Evolutionary conservation across 2,888 invertebrate species (phyloP), one percentile per base, ranked within the genome.

Genomic region (Andrena minutula): DNA sequence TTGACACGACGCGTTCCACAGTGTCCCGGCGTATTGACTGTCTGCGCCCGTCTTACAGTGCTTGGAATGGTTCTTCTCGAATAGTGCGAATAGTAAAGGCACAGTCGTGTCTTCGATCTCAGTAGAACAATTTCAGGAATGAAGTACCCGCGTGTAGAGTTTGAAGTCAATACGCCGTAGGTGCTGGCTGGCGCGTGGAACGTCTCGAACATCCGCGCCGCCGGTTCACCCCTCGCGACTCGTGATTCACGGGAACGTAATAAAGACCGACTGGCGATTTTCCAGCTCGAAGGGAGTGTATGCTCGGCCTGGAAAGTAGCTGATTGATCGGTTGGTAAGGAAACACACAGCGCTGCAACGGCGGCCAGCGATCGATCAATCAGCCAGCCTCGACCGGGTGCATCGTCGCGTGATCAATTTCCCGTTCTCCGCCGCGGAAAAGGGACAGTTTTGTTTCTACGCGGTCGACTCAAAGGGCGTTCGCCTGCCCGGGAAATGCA

Each of bases 321-420:
- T 86, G 87, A 87, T 87, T 83, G 87, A 87, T 87, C 86, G 87
- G 75, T 77, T 56, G 78, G 71, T 76, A 86, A 75, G 83, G 77
- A 77, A 79, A 26, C 23, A 77, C 86, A 75, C 53, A 41, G 74
- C 68, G 26, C 35, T 16, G 53, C 66, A 51, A 56, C 64, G 75
- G 61, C 70, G 56, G 58, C 60, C 82, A 79, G 85, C 86, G 86
- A 86, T 87, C 87, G 76, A 86, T 87, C 87, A 86, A 68, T 83
- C 66, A 16, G 61, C 58, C 41, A 41, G 41, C 41, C 41, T 35
- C 68, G 72, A 58, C 28, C 76, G 32, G 71, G 51, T 35, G 75
- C 70, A 75, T 77, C 82, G 68, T 65, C 60, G 41, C 75, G 75
- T 65, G 82, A 87, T 81, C 86, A 81, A 87, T 86, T 86, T 85